These are phyloP conservation scores for Picus viridis DNA, from an alignment of 2,797 vertebrate species.

Conservation along the genomic window DNA sequence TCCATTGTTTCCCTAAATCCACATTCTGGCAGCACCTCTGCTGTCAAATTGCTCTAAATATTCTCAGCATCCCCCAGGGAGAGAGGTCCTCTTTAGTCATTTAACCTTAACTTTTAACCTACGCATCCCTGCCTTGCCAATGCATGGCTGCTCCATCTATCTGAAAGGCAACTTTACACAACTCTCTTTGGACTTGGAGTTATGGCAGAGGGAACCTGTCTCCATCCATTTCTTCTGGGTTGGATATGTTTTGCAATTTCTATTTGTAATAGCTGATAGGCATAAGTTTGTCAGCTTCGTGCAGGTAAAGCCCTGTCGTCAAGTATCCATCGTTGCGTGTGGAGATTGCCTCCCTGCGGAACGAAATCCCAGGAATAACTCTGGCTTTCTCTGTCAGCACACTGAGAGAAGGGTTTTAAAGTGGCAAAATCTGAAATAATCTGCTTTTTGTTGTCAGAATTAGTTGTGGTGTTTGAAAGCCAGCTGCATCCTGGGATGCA, in stretches of 20 bases:
- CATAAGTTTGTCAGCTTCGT: neutral
- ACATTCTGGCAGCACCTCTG: conserved; percentile 52
- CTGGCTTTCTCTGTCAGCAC: neutral
- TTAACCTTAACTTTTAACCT: conserved; percentile 54
- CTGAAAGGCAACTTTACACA: neutral
- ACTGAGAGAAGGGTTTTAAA: neutral
- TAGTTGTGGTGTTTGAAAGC: neutral
- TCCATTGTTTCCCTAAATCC: conserved; percentile 70
- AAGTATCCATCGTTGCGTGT: neutral
- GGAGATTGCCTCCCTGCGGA: neutral
- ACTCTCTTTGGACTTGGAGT: neutral
- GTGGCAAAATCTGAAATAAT: neutral
- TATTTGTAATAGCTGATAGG: neutral
- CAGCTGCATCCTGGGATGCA: no score
- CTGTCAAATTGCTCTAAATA: conserved; percentile 51
- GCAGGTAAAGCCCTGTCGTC: neutral
- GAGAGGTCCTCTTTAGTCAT: conserved; percentile 37
- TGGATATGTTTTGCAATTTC: neutral
- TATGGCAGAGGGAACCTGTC: neutral
- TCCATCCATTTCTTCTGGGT: neutral
- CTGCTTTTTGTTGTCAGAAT: neutral
- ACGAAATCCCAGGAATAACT: neutral
- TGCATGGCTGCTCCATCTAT: neutral
- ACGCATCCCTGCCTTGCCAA: neutral
- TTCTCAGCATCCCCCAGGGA: conserved; percentile 34